Percentiles rank a stretch among this genome's conserved stretches.
These are phyloP conservation scores for Myotis myotis DNA, from an alignment of 2,797 vertebrate genomes.

Conservation along the genomic window DNA sequence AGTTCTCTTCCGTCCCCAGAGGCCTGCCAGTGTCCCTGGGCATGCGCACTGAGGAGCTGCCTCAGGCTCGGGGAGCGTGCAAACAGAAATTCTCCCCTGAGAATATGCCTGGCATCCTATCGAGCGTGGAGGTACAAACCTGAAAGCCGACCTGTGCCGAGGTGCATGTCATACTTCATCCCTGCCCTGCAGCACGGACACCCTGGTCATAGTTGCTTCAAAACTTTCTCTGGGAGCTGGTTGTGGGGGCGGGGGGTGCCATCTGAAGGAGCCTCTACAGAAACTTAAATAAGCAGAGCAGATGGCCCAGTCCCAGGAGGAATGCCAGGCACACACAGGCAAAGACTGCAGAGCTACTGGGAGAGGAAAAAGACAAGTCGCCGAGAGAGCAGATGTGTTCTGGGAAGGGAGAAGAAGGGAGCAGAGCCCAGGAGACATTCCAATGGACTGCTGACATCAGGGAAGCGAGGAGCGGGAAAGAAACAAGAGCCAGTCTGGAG, in stretches of 20 bases:
- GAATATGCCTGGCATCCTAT: conserved; percentile 86
- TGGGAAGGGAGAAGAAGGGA: conserved; percentile 86
- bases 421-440: conserved; percentile 90
- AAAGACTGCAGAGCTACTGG: conserved; percentile 86
- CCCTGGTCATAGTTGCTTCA: conserved; percentile 87
- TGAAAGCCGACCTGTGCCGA: conserved; percentile 88
- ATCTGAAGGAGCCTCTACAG: conserved; percentile 84
- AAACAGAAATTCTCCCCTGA: conserved; percentile 89
- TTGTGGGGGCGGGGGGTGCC: conserved; percentile 77
- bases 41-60: conserved; percentile 82
- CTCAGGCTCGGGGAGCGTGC: conserved; percentile 87
- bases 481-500: conserved; percentile 84
- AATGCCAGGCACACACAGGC: conserved; percentile 86
- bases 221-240: conserved; percentile 86
- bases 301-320: conserved; percentile 87
- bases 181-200: conserved; percentile 90
- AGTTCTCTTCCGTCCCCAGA: conserved; percentile 72
- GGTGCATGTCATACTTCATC: conserved; percentile 88
- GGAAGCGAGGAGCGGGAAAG: conserved; percentile 84
- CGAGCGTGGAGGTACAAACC: conserved; percentile 88
- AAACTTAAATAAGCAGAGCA: conserved; percentile 91
- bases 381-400: conserved; percentile 81
- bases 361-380: conserved; percentile 85
- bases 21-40: conserved; percentile 81
- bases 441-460: conserved; percentile 91